phyloP scores from a whole-genome alignment of 1,140 invertebrate species.

The Hyles euphorbiae region DNA sequence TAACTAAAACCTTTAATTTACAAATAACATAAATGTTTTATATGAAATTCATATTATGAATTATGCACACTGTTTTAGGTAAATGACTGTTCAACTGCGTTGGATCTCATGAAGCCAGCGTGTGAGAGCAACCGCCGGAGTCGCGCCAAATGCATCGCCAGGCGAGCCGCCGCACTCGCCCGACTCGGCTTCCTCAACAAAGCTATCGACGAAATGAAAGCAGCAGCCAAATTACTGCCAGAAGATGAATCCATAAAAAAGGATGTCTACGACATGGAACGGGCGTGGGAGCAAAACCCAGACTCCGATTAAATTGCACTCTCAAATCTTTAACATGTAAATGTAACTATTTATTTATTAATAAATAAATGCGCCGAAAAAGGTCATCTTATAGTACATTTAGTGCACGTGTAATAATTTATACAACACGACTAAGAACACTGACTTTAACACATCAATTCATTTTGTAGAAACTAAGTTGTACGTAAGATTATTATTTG shows the following conservation, averaged over 20 bases:
- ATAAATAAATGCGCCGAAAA: too few species aligned
- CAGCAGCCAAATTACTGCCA: conserved; percentile 79
- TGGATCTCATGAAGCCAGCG: conserved; percentile 83
- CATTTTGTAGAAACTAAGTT: too few species aligned
- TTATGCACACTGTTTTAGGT: conserved; percentile 26
- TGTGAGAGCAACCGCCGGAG: conserved; percentile 83
- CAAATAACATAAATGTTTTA: too few species aligned
- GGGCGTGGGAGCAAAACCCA: conserved; percentile 73
- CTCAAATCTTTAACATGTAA: neutral
- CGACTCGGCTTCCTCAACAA: conserved; percentile 82
- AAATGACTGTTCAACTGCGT: conserved; percentile 77
- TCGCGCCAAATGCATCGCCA: conserved; percentile 81
- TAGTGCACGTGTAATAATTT: too few species aligned
- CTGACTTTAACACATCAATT: too few species aligned
- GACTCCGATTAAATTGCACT: conserved; percentile 49
- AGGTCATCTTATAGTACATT: too few species aligned
- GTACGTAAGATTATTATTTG: conserved; percentile 17
- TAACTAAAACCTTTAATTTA: too few species aligned
- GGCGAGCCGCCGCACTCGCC: conserved; percentile 83
- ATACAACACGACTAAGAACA: too few species aligned
- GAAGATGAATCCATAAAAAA: conserved; percentile 65
- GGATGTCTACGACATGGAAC: conserved; percentile 70
- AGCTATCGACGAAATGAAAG: conserved; percentile 85
- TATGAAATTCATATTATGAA: too few species aligned
- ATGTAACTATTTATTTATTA: too few species aligned